A percentile compares a stretch with the other conserved stretches of the same genome.
Evolutionary conservation across 2,888 invertebrate genomes (phyloP).

Genomic region (Cephus runcator): DNA sequence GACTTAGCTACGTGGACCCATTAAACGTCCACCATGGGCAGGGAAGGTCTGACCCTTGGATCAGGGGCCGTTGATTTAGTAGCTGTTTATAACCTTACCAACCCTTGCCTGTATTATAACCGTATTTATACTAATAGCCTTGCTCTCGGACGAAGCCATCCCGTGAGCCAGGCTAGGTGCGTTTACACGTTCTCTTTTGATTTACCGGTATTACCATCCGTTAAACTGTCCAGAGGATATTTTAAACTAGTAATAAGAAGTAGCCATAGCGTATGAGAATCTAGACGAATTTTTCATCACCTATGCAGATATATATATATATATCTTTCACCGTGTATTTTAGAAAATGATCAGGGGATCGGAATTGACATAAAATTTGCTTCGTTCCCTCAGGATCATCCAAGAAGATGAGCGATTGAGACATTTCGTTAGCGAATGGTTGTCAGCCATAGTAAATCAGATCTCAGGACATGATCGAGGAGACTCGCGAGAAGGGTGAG

Average conservation of each 20-base stretch:
- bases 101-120: slow-evolving; percentile 59
- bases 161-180: neutral
- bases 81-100: slow-evolving; percentile 59
- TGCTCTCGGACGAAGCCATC: slow-evolving; percentile 16
- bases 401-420: slow-evolving; percentile 10
- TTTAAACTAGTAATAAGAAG: neutral
- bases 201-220: slow-evolving; percentile 1
- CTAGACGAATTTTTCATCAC: neutral
- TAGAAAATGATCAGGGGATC: neutral
- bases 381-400: neutral
- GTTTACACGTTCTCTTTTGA: neutral
- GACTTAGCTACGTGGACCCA: slow-evolving; percentile 15
- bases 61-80: slow-evolving; percentile 56
- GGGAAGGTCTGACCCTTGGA: slow-evolving; percentile 22
- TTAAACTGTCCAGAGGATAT: neutral
- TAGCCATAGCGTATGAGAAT: neutral
- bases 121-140: slow-evolving; percentile 63
- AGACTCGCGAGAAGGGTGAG: neutral
- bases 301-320: slow-evolving; percentile 1
- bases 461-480: slow-evolving; percentile 8
- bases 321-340: neutral
- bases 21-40: slow-evolving; percentile 14
- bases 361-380: neutral
- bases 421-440: slow-evolving; percentile 8
- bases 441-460: slow-evolving; percentile 22